Percentiles rank a stretch among this genome's conserved stretches.
phyloP scores from a whole-genome alignment of 2,113 vertebrate genomes.

The Percopsis transmontana region DNA sequence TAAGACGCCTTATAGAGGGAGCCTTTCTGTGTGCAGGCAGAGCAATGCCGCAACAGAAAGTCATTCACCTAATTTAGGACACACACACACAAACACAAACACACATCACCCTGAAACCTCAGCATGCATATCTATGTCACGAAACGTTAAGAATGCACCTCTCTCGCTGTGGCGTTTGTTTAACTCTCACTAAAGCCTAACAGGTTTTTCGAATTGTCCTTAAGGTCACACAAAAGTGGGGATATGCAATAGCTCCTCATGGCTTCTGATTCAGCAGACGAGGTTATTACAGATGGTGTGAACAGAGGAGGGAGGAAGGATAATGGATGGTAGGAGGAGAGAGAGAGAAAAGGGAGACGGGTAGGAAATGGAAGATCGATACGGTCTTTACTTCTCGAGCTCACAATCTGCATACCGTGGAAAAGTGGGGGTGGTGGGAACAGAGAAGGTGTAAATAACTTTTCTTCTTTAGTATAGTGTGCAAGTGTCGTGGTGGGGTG shows the following conservation, averaged over 20 bases:
- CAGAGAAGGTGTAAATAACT: slow-evolving; percentile 33
- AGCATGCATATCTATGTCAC: not conserved
- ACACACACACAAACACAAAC: slow-evolving; percentile 13
- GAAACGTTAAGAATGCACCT: slow-evolving; percentile 4
- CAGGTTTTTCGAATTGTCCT: slow-evolving; percentile 45
- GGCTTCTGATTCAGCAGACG: slow-evolving; percentile 55
- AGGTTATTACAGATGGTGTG: slow-evolving; percentile 49
- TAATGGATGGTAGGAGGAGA: not conserved
- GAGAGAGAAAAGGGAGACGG: not conserved
- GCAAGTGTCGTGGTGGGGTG: no score
- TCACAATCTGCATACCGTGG: slow-evolving; percentile 37
- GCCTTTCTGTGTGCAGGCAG: slow-evolving; percentile 68
- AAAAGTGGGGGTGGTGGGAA: slow-evolving; percentile 15
- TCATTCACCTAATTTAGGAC: slow-evolving; percentile 71
- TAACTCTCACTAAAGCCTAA: slow-evolving; percentile 34
- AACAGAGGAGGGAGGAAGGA: not conserved
- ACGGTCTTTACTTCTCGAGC: no score
- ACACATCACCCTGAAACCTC: slow-evolving; percentile 19
- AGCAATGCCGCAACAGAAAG: slow-evolving; percentile 64
- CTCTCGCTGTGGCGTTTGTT: slow-evolving; percentile 16
- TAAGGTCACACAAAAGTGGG: slow-evolving; percentile 29
- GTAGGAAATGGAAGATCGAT: not conserved
- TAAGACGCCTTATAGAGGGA: slow-evolving; percentile 67
- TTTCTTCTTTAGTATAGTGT: slow-evolving; percentile 15
- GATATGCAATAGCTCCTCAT: slow-evolving; percentile 47